These are phyloP conservation scores for Hecatera dysodea DNA, from an alignment of 2,888 invertebrate genomes.

Conservation along the genomic window DNA sequence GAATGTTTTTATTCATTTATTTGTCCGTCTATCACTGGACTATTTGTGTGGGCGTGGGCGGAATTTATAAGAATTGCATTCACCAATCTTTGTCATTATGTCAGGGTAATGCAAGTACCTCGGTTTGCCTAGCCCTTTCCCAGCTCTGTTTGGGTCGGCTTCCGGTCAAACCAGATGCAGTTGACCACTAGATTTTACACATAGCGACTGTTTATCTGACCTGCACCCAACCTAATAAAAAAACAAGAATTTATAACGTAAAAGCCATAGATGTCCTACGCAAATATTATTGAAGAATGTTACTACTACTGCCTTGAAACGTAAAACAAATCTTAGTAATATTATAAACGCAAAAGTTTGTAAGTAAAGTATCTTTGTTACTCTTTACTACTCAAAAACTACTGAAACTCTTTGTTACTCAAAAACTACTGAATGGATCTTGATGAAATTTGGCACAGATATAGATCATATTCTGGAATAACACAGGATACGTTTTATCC, in stretches of 20 bases:
- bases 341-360: too few species aligned
- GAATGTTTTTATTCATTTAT: not conserved
- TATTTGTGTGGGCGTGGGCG: too few species aligned
- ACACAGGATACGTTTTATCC: too few species aligned
- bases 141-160: not conserved
- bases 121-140: not conserved
- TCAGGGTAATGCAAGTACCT: not conserved
- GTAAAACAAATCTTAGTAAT: too few species aligned
- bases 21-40: not conserved
- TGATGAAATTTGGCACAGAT: too few species aligned
- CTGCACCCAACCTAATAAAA: not conserved
- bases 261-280: not conserved
- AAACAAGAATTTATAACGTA: not conserved
- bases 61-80: not conserved
- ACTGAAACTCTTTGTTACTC: too few species aligned
- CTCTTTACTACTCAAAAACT: too few species aligned
- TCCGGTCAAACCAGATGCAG: not conserved
- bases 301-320: conserved; percentile 15
- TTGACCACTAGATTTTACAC: not conserved
- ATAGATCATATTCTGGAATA: too few species aligned
- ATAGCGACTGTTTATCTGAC: not conserved
- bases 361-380: too few species aligned
- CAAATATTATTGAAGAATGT: conserved; percentile 10
- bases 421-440: too few species aligned
- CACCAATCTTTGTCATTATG: not conserved